Evolutionary conservation across 2,888 invertebrate genomes (phyloP), one percentile per base, ranked within the genome.

Genomic region (Tanaodytes sp.): DNA sequence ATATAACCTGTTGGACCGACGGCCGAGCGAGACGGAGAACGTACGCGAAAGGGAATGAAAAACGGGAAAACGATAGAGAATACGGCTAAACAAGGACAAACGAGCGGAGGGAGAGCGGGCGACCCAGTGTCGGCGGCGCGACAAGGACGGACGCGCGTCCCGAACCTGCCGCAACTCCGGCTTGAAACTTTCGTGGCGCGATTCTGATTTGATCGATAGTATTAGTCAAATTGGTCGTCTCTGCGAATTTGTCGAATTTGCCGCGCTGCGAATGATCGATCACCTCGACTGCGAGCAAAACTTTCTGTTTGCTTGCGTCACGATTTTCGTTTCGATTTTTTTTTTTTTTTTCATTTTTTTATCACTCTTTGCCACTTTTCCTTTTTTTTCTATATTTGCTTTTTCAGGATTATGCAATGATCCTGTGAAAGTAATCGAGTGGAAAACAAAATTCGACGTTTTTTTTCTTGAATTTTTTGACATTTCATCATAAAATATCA

Each of bases 1-100:
- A 66, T 66, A 82, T 83, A 83, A 83, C 82, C 83, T 82, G 83
- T 83, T 83, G 83, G 83, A 82, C 80, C 79, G 77, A 79, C 75
- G 79, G 76, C 76, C 64, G 76, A 74, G 62, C 55, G 78, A 75
- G 72, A 59, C 71, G 73, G 52, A 67, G 46, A 36, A 49, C 18
- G 37, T 39, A 69, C 65, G 69, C 52, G 68, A 70, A 69, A 71
- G 68, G 67, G 66, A 61, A 71, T 64, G 65, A 69, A 66, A 71
- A 68, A 69, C 73, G 71, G 48, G 70, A 72, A 59, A 55, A 64
- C 65, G 73, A 68, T 43, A 43, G 64, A 59, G 70, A 73, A 73
- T 73, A 73, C 61, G 64, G 39, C 62, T 63, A 19, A 36, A 70
- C 48, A 39, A 66, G 65, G 51, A 59, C 54, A 15, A 72, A 54